Base-by-base conservation (phyloP, 2,888 invertebrate species). In the Reticulitermes lucifugus region DNA sequence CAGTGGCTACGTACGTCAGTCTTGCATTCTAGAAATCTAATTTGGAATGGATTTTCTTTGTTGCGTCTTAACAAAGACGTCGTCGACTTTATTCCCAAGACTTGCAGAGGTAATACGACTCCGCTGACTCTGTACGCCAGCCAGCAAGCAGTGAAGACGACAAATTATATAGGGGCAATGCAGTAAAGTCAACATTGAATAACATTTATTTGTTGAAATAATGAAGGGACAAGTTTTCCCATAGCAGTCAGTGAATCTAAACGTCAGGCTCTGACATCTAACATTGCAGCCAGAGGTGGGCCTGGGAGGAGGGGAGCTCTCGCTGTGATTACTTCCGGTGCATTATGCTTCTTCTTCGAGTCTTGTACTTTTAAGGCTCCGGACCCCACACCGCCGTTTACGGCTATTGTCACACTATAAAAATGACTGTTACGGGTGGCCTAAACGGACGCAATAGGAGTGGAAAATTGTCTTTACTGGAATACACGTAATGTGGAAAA, bases 281-380 rank as follows among this genome's bases (percentile, higher is more conserved):
- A 73, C 73, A 73, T 29, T 41, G 7, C 29, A 29, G 73, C 7
- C 41, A 22, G 41, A 29, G 73, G 35, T 71, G 35, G 73, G 73
- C 35, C 18, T 4, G 65, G 25, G n/a, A 4, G n/a, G 65, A n/a
- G 25, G 73, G 6, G 35, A 35, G 35, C 35, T 73, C 73, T 29
- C n/a, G 70, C 41, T 46, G 77, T 77, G 77, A 46, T 43, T 6
- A 77, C 77, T 77, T 77, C 77, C 77, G 77, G 77, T 77, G 77
- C 77, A 77, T 77, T 77, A 46, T 77, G 73, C 35, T 41, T 73
- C 12, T 6, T 41, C 73, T 3, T 6, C 79, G 2, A 9, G 55
- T 21, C 79, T 55, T 12, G 77, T 46, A 46, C 18, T 22, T 21
- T 77, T 14, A 46, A 77, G 10, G 12, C n/a, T 77, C 46, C 12